Evolutionary conservation across 2,888 invertebrate genomes (phyloP), one percentile per base, ranked within the genome.

Genomic region (Scaptomyza polygonia): DNA sequence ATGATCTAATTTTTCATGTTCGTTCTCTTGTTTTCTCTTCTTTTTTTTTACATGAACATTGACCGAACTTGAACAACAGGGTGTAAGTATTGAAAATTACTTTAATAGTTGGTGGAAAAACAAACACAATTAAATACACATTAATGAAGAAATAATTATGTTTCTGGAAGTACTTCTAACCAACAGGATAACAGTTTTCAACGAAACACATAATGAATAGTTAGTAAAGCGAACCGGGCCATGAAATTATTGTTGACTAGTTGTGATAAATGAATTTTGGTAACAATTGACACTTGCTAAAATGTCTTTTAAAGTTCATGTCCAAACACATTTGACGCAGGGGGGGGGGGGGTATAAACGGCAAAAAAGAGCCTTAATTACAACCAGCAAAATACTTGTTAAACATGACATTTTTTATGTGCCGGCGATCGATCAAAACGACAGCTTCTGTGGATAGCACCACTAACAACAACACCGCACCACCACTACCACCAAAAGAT

Each of bases 341-440:
- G 4, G 32, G 12, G 1, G 32, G 12, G 11, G 11, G 12, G 3
- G 30, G 30, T 2, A 12, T 43, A 54, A 51, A 55, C 14, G 16
- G 29, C n/a, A 4, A 36, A 39, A 40, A 44, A 44, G 16, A 54
- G 62, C 67, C 73, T 80, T 77, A 81, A 82, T 86, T 86, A 87
- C 85, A 79, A 83, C 71, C 84, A 80, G 77, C 74, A 89, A 89
- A 88, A 85, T 88, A 82, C 87, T 80, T 90, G 89, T 89, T 88
- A 85, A 89, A 90, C 90, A 90, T 87, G 88, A 86, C 88, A 88
- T 83, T 88, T 84, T 83, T 86, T 81, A 85, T 89, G 88, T 86
- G 78, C 79, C 72, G 78, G 77, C 88, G 77, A 90, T 90, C 88
- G 88, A 89, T 90, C 90, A 90, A 89, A 79, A 82, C 82, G 80